Evolutionary conservation across 2,797 vertebrate genomes (phyloP).

Genomic region (Leptodactylus fallax): DNA sequence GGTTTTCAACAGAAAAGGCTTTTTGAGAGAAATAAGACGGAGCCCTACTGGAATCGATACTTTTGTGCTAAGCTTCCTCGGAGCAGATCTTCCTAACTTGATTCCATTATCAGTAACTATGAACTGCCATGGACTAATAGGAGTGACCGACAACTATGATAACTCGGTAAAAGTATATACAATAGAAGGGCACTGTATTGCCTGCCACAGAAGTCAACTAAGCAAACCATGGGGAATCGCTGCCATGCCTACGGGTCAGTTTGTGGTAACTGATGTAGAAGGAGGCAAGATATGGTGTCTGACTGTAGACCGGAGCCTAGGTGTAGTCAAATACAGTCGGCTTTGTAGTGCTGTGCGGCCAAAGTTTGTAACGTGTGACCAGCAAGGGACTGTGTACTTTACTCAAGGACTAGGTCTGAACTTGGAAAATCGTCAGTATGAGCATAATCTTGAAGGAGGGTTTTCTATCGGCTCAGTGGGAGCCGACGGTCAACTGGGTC

Average conservation of each 20-base stretch:
- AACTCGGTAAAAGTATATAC: constrained; percentile 98
- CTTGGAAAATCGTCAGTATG: constrained; percentile 91
- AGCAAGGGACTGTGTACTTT: constrained; percentile 92
- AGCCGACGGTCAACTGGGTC: constrained; percentile 88
- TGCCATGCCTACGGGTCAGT: constrained; percentile 91
- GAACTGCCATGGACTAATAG: constrained; percentile 91
- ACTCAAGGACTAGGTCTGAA: constrained; percentile 95
- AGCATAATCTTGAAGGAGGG: constrained; percentile 94
- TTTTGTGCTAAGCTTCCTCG: constrained; percentile 94
- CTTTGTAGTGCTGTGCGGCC: constrained; percentile 93
- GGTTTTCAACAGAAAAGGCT: constrained; percentile 96
- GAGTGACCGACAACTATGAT: constrained; percentile 94
- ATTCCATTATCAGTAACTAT: constrained; percentile 94
- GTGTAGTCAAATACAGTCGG: constrained; percentile 92
- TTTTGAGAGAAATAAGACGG: constrained; percentile 92
- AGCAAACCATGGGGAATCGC: constrained; percentile 98
- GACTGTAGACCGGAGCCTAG: constrained; percentile 88
- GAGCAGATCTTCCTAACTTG: constrained; percentile 92
- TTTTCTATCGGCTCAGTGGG: constrained; percentile 95
- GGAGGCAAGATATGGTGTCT: constrained; percentile 97
- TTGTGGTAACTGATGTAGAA: constrained; percentile 95
- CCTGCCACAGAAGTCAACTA: constrained; percentile 93
- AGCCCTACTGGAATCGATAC: constrained; percentile 95
- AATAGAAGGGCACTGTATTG: constrained; percentile 91
- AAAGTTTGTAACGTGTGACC: constrained; percentile 94